Evolutionary conservation across 2,888 invertebrate species (phyloP).

Genomic region (Xestia sexstrigata): DNA sequence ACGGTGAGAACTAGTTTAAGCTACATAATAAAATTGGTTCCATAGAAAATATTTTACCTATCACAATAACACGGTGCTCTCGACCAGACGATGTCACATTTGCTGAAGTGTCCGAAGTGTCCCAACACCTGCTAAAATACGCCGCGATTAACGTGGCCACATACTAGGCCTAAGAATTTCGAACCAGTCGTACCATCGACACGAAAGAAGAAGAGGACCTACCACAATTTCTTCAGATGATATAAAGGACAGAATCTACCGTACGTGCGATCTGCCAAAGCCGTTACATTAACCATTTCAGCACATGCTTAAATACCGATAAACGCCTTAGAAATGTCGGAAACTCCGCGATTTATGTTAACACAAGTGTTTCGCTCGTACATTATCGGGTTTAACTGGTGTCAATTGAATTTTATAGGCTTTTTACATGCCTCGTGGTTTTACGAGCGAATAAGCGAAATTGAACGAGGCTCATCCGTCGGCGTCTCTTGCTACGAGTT

Average conservation of each 20-base stretch:
- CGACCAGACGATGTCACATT: not conserved
- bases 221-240: not conserved
- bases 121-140: not conserved
- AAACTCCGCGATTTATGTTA: conserved; percentile 75
- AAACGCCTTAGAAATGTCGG: conserved; percentile 58
- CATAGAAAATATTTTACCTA: not conserved
- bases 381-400: conserved; percentile 79
- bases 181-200: too few relatives aligned
- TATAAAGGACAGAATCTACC: not conserved
- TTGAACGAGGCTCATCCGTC: conserved; percentile 72
- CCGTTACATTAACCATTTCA: conserved; percentile 46
- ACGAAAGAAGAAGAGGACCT: not conserved
- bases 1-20: not conserved
- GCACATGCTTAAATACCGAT: conserved; percentile 46
- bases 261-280: not conserved
- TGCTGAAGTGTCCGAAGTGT: not conserved
- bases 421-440: conserved; percentile 82
- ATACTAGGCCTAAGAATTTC: too few relatives aligned
- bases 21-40: not conserved
- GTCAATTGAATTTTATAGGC: conserved; percentile 87
- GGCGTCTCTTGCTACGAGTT: conserved; percentile 52
- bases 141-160: too few relatives aligned
- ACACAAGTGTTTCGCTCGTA: conserved; percentile 71
- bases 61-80: not conserved
- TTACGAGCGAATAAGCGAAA: conserved; percentile 84